Percentiles rank a stretch among this genome's conserved stretches.
phyloP scores from a whole-genome alignment of 2,113 vertebrate genomes.

The Grantiella picta region DNA sequence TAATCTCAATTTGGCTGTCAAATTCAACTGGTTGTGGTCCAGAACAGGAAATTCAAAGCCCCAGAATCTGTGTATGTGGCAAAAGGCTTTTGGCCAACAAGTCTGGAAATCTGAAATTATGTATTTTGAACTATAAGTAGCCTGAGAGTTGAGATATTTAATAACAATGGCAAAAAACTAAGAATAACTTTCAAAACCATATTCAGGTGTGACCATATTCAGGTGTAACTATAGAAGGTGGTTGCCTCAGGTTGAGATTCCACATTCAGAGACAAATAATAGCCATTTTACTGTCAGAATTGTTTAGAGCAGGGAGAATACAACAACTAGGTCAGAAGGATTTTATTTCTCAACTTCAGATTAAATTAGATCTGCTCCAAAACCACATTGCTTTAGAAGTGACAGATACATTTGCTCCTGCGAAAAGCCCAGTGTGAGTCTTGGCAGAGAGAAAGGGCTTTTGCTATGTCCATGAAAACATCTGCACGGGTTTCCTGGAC shows the following conservation, averaged over 20 bases:
- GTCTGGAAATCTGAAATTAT: constrained; percentile 9
- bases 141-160: neutral
- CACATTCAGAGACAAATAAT: constrained; percentile 34
- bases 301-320: constrained; percentile 34
- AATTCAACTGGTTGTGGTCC: neutral
- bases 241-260: neutral
- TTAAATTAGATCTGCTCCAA: constrained; percentile 61
- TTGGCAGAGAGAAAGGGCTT: constrained; percentile 35
- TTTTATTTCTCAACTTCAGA: constrained; percentile 62
- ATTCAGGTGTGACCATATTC: neutral
- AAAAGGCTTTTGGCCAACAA: neutral
- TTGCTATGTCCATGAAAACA: constrained; percentile 41
- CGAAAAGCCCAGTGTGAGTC: constrained; percentile 51
- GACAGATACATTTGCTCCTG: constrained; percentile 56
- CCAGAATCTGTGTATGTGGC: neutral
- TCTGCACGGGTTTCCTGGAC: constrained; percentile 29
- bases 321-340: constrained; percentile 43
- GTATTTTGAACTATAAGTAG: neutral
- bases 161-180: neutral
- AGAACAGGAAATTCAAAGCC: neutral
- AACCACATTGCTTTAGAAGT: constrained; percentile 38
- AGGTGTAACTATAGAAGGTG: neutral
- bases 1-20: neutral
- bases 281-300: constrained; percentile 28
- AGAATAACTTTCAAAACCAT: neutral